Base-by-base conservation (phyloP, 2,888 invertebrate species). In the Diarsia rubi region DNA sequence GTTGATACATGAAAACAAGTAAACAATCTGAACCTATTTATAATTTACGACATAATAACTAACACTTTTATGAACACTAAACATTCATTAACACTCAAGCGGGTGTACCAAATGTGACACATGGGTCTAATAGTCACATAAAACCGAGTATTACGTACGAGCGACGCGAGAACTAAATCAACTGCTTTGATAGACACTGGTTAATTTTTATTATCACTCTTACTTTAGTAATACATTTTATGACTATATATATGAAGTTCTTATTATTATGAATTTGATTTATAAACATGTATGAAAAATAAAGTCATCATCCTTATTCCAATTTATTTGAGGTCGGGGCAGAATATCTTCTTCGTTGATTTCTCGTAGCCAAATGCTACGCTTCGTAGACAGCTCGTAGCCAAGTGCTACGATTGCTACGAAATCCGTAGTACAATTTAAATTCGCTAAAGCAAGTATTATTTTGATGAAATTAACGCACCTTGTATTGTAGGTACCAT, bases 11-110 rank as follows among this genome's bases (percentile, higher is more conserved):
- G 59, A 63, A 69, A 63, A 76, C 69, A 67, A 60, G 44, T 64
- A 69, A 68, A 62, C 74, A 65, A 65, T 62, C 68, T 9, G 65
- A 78, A 60, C 66, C 73, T 62, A 77, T 84, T 73, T 71, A 66
- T 77, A 76, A 27, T 71, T 76, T 77, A 79, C 68, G 77, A 73
- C 69, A 62, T 65, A 72, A 65, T 64, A 69, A 79, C 75, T 67
- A 81, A 79, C 75, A 82, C 49, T 79, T 81, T 81, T 81, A 82
- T 81, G 85, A 73, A 31, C 75, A 63, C 71, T 84, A 72, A 63
- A 81, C 59, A 81, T 75, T 84, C 81, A 82, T 82, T 69, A 82
- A 75, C 72, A 75, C 71, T 75, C 24, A 57, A 71, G 68, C 16
- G 52, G 71, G 64, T 69, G 47, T 63, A 44, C 45, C 49, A 63